Evolutionary conservation across 64 coral and sea anemone species (phyloP).

Genomic region (Stylophora pistillata): DNA sequence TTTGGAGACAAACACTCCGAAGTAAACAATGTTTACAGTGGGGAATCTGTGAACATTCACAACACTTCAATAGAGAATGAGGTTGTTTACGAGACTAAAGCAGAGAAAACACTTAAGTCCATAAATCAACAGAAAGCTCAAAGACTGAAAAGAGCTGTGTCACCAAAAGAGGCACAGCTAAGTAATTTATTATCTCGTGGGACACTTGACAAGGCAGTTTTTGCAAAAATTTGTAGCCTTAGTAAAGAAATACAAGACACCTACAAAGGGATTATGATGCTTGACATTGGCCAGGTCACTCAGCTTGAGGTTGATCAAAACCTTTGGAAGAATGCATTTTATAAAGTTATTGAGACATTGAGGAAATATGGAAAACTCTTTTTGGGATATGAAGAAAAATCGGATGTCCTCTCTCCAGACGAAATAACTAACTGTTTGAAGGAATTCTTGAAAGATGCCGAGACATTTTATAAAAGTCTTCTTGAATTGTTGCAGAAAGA

Average conservation of each 20-base stretch:
- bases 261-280: constrained; percentile 83
- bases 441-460: constrained; percentile 59
- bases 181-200: constrained; percentile 68
- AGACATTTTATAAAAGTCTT: constrained; percentile 69
- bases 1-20: not conserved
- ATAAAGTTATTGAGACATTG: constrained; percentile 92
- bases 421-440: constrained; percentile 62
- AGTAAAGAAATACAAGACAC: constrained; percentile 90
- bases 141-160: constrained; percentile 48
- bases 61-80: not conserved
- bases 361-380: constrained; percentile 69
- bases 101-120: constrained; percentile 71
- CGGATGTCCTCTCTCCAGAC: constrained; percentile 44
- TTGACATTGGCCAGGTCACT: constrained; percentile 68
- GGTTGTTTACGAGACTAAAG: constrained; percentile 14
- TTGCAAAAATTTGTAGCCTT: constrained; percentile 46
- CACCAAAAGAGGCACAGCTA: constrained; percentile 52
- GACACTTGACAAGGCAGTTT: constrained; percentile 52
- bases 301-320: constrained; percentile 85
- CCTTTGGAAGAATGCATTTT: constrained; percentile 92
- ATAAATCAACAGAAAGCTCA: constrained; percentile 83
- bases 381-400: constrained; percentile 51
- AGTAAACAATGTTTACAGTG: not conserved
- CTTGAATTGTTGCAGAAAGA: constrained; percentile 64
- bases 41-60: not conserved